phyloP scores from a whole-genome alignment of 2,797 vertebrate species.

The Crocodylus rhombifer region DNA sequence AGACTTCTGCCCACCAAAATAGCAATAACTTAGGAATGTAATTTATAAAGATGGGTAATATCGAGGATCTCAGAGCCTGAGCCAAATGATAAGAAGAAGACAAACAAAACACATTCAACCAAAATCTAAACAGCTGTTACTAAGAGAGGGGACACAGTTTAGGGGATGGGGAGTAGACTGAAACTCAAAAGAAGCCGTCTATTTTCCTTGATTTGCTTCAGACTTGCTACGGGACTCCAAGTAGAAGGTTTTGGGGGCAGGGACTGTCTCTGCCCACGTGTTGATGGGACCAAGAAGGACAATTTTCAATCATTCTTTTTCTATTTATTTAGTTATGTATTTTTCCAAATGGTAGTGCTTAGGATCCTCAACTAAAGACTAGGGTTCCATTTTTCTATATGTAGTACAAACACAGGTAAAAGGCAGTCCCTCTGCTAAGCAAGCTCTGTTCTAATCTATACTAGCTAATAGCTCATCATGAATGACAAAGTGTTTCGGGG shows the following conservation, averaged over 20 bases:
- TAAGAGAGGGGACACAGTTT: accelerated
- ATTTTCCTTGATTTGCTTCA: background rate
- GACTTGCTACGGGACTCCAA: background rate
- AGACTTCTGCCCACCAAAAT: background rate
- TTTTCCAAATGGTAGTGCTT: background rate
- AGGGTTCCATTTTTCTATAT: accelerated
- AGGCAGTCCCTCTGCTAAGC: background rate
- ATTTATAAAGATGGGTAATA: background rate
- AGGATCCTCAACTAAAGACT: background rate
- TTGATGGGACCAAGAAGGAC: background rate
- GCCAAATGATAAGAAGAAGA: background rate
- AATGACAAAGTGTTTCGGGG: no score
- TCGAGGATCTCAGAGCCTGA: background rate
- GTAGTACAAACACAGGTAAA: background rate
- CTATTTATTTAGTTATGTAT: conserved; percentile 32
- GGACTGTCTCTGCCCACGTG: conserved; percentile 16
- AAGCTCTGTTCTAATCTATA: no score
- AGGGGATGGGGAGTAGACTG: background rate
- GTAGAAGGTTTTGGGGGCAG: background rate
- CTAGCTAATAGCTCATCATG: no score
- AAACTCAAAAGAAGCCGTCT: background rate
- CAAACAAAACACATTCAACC: background rate
- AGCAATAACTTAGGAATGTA: background rate
- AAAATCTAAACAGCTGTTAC: background rate
- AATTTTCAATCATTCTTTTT: conserved; percentile 37